Evolutionary conservation across 2,113 vertebrate species (phyloP).

Genomic region (Nannospalax galili): DNA sequence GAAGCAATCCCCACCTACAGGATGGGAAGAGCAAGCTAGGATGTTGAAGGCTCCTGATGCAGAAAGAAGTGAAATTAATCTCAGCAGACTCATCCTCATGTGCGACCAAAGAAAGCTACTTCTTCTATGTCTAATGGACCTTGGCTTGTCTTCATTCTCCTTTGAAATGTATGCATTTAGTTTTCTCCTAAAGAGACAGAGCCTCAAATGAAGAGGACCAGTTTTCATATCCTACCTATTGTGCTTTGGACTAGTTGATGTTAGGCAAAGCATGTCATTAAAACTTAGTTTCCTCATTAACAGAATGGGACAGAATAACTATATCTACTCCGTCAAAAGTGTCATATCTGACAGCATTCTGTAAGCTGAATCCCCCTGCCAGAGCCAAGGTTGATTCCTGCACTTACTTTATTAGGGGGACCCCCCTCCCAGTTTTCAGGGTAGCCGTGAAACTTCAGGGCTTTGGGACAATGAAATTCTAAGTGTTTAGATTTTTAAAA

Average conservation of each 20-base stretch:
- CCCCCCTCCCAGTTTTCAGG: background rate
- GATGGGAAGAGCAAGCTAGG: conserved; percentile 63
- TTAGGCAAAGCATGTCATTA: background rate
- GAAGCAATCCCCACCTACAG: conserved; percentile 78
- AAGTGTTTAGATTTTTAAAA: background rate
- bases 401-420: background rate
- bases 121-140: background rate
- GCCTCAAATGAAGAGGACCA: background rate
- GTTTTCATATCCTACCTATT: background rate
- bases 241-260: background rate
- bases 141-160: conserved; percentile 20
- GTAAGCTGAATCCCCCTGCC: background rate
- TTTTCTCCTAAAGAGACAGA: background rate
- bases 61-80: conserved; percentile 26
- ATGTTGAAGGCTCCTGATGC: conserved; percentile 57
- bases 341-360: background rate
- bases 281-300: conserved; percentile 5
- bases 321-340: background rate
- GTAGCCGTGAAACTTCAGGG: background rate
- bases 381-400: background rate
- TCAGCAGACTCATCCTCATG: conserved; percentile 42
- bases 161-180: background rate
- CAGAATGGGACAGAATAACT: background rate
- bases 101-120: background rate
- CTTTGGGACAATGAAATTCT: background rate